Conservation (phyloP, 2,888 invertebrate species). For the Microctonus hyperodae region DNA sequence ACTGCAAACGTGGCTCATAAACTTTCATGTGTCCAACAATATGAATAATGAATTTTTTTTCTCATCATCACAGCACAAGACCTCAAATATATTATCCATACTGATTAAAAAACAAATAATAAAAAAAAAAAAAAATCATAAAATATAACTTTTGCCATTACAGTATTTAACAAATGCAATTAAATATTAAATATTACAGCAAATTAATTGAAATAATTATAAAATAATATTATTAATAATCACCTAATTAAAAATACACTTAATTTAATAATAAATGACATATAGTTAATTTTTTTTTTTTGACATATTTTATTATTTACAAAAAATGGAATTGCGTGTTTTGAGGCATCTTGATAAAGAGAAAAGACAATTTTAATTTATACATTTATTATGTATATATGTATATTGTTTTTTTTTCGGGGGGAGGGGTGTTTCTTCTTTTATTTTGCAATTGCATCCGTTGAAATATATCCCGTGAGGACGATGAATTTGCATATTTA, state of each 20-base stretch:
- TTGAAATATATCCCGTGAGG: conserved; percentile 27
- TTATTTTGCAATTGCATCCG: conserved; percentile 32
- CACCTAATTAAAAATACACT: not conserved
- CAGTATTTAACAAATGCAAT: not conserved
- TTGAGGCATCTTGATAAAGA: conserved; percentile 4
- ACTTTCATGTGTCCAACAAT: conserved; percentile 3
- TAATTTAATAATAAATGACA: not conserved
- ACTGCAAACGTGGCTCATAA: conserved; percentile 16
- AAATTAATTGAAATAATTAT: not conserved
- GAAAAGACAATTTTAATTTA: conserved; percentile 1
- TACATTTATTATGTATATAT: not conserved
- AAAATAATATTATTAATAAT: not conserved
- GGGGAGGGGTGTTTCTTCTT: conserved; percentile 15
- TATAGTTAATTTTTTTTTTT: not conserved
- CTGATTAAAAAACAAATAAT: not conserved
- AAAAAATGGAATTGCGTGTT: conserved; percentile 6
- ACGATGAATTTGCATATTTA: conserved; percentile 20
- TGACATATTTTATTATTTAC: conserved; percentile 4
- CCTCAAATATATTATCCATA: not conserved
- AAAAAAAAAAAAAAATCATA: too few relatives aligned
- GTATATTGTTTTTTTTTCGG: conserved; percentile 6
- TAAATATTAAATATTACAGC: not conserved
- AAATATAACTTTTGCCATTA: not conserved
- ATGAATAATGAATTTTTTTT: not conserved
- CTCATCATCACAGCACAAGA: not conserved